phyloP scores from a whole-genome alignment of 2,797 vertebrate genomes.

The Hephaestus fuliginosus region DNA sequence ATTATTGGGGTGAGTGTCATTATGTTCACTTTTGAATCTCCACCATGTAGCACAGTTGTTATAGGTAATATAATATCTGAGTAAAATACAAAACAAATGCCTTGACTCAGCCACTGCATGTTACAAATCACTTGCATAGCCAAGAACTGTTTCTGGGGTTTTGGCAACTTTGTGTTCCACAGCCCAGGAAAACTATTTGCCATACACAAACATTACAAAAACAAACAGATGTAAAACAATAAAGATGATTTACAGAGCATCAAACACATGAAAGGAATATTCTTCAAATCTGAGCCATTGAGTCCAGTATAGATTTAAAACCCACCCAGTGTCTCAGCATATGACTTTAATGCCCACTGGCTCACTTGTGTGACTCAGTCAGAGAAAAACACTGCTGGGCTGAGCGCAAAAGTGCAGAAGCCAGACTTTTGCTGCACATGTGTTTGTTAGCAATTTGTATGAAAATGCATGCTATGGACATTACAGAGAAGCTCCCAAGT shows the following conservation, averaged over 20 bases:
- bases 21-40: constrained; percentile 3
- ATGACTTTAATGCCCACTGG: background rate
- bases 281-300: background rate
- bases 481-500: background rate
- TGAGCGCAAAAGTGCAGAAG: background rate
- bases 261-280: background rate
- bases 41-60: background rate
- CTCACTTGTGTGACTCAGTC: background rate
- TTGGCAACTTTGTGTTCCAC: background rate
- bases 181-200: background rate
- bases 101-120: background rate
- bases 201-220: background rate
- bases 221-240: background rate
- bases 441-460: background rate
- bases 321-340: background rate
- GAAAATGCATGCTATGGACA: background rate
- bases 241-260: background rate
- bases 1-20: background rate
- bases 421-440: background rate
- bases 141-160: no score
- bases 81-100: background rate
- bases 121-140: background rate
- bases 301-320: background rate
- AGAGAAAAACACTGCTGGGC: background rate
- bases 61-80: background rate